Percentiles rank a stretch among this genome's conserved stretches.
Evolutionary conservation across 2,113 vertebrate genomes (phyloP).

Genomic region (Indicator maculatus): DNA sequence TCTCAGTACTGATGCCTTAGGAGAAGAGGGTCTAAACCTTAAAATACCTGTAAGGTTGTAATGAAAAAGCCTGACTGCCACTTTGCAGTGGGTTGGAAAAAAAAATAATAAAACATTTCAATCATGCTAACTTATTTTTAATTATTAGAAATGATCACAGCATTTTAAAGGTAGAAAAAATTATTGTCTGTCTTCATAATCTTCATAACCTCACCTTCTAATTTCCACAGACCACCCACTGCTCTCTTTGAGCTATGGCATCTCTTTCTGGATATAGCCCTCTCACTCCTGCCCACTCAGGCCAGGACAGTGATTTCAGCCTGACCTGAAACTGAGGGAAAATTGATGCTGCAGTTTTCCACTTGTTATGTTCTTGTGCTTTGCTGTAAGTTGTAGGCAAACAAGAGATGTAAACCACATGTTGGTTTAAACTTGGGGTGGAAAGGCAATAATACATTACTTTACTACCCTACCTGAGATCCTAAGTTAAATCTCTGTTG

Average conservation of each 20-base stretch:
- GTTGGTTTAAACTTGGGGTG: neutral
- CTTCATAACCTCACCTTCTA: neutral
- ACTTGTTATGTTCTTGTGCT: neutral
- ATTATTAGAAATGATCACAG: neutral
- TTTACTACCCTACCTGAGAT: neutral
- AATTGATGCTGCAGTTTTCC: neutral
- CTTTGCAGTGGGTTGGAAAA: neutral
- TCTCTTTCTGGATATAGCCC: neutral
- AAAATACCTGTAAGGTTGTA: neutral
- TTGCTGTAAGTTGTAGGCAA: neutral
- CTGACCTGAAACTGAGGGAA: neutral
- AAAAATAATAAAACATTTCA: neutral
- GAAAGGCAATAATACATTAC: neutral
- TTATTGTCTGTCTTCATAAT: neutral
- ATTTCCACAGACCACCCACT: neutral
- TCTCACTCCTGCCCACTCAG: neutral
- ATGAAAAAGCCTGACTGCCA: neutral
- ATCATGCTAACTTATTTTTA: neutral
- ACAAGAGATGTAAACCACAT: neutral
- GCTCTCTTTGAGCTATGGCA: neutral
- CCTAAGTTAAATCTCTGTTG: neutral
- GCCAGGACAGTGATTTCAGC: neutral
- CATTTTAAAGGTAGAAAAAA: neutral
- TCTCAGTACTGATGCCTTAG: neutral
- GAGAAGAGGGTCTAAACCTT: neutral